Evolutionary conservation across 2,888 invertebrate species (phyloP).

Genomic region (Phrixothrix hirtus): DNA sequence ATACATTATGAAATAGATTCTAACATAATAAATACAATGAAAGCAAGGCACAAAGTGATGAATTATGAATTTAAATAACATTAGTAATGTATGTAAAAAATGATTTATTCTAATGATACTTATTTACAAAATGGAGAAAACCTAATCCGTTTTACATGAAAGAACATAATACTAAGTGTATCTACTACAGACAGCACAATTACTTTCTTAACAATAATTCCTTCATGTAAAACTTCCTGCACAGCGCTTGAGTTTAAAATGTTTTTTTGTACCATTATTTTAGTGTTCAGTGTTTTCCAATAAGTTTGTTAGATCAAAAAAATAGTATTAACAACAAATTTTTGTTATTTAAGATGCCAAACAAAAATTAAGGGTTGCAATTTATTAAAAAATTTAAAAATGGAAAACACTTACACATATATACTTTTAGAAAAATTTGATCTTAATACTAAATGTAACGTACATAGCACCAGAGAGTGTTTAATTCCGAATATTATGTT

Average conservation of each 20-base stretch:
- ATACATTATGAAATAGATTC: constrained; percentile 26
- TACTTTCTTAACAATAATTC: not conserved
- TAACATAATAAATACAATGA: constrained; percentile 43
- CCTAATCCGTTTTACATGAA: constrained; percentile 6
- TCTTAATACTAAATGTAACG: constrained; percentile 18
- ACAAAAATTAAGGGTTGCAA: too few species aligned
- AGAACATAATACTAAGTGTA: constrained; percentile 2
- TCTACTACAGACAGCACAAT: not conserved
- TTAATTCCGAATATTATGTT: constrained; percentile 10
- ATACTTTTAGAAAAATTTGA: too few species aligned
- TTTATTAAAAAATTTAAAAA: too few species aligned
- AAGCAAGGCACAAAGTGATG: constrained; percentile 50
- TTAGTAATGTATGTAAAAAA: constrained; percentile 26
- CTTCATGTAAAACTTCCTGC: constrained; percentile 8
- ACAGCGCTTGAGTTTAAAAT: constrained; percentile 2
- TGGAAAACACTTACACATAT: constrained; percentile 12
- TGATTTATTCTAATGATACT: constrained; percentile 15
- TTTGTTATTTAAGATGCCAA: too few species aligned
- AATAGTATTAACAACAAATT: too few species aligned
- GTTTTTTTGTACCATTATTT: constrained; percentile 9
- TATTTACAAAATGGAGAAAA: constrained; percentile 25
- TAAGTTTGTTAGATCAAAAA: too few species aligned
- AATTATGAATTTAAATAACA: constrained; percentile 38
- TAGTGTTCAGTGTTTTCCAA: too few species aligned
- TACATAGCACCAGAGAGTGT: constrained; percentile 25